phyloP scores from a whole-genome alignment of 2,797 vertebrate genomes.

The Sarcophilus harrisii region DNA sequence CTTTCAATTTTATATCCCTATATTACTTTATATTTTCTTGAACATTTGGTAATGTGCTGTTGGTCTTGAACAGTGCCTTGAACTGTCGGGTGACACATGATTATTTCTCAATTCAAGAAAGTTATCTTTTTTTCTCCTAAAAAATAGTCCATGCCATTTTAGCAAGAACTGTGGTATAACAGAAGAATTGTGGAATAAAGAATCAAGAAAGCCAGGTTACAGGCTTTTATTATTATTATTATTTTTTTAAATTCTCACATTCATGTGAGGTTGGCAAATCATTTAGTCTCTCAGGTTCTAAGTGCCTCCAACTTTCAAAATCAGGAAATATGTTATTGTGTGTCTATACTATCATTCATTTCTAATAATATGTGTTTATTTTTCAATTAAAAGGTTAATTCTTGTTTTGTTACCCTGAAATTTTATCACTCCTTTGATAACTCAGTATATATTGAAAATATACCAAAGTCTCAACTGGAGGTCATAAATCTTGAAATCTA shows the following conservation, averaged over 20 bases:
- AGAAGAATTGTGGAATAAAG: background rate
- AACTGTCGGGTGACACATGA: background rate
- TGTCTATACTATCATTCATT: background rate
- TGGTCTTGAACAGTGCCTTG: background rate
- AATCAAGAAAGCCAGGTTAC: background rate
- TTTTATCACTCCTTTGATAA: conserved; percentile 48
- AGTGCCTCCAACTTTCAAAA: background rate
- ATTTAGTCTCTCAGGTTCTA: background rate
- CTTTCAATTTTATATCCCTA: background rate
- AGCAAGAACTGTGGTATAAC: background rate
- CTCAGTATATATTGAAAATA: conserved; percentile 37
- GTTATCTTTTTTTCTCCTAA: background rate
- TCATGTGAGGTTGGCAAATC: background rate
- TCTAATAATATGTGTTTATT: background rate
- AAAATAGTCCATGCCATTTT: background rate
- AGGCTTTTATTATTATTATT: background rate
- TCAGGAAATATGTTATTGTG: background rate
- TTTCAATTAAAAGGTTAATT: conserved; percentile 1
- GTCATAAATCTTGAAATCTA: conserved; percentile 23
- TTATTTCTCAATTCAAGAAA: background rate
- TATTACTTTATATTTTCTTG: background rate
- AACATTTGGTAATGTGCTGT: fast-evolving
- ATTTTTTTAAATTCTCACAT: background rate
- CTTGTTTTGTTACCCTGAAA: conserved; percentile 56
- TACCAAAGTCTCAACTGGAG: conserved; percentile 10